phyloP scores from a whole-genome alignment of 23 tunicate genomes.

The Oikopleura albicans region DNA sequence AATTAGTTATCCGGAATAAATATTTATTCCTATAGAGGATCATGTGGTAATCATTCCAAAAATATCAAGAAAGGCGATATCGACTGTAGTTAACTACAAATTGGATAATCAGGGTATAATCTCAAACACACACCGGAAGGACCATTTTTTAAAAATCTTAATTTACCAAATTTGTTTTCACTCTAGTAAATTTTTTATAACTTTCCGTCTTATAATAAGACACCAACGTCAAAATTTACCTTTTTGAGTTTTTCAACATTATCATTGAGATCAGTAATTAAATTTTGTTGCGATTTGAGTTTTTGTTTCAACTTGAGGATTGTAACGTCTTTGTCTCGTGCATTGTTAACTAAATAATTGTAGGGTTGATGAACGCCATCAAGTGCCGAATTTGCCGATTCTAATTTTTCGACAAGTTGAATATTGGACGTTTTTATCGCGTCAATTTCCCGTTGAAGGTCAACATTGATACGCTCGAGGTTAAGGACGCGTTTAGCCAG shows the following conservation, averaged over 20 bases:
- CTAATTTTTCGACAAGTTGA: not conserved
- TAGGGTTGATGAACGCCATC: conserved; percentile 11
- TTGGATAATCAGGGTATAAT: no score
- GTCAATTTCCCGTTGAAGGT: not conserved
- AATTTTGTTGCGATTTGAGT: not conserved
- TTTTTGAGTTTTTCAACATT: not conserved
- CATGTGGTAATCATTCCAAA: no score
- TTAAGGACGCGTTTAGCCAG: not conserved
- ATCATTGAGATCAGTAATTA: not conserved
- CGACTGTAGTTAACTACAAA: no score
- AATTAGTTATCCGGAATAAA: no score
- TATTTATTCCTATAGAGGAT: no score
- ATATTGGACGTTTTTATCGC: not conserved
- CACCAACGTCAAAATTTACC: no score
- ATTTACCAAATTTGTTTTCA: no score
- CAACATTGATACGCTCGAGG: not conserved
- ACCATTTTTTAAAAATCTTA: no score
- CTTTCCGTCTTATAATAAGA: no score
- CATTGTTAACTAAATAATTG: not conserved
- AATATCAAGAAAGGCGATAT: no score
- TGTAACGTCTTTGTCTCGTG: not conserved
- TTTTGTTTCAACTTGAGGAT: not conserved
- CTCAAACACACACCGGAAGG: no score
- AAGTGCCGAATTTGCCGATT: not conserved
- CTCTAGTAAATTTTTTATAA: no score